Base-by-base conservation (phyloP, 53 echinoderm and acorn worm species). In the Patiria pectinifera region DNA sequence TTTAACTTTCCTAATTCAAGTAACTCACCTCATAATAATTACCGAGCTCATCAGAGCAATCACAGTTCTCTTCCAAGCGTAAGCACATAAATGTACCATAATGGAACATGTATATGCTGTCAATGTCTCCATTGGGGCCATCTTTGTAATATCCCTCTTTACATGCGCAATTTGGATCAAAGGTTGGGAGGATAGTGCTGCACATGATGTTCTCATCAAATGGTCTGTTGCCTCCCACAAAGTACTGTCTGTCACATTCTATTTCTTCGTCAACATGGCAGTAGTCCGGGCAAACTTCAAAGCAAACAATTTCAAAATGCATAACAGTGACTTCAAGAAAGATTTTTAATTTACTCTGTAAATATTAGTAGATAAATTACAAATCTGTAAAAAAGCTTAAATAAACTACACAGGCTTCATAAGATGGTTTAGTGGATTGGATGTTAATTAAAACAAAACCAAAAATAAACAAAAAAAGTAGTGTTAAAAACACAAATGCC, bases 61-160 rank as follows among this genome's bases (percentile, higher is more conserved):
- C 81, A 48, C 89, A 89, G 81, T 89, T 45, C 4, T 89, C 2
- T 21, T 89, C 22, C 2, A 89, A 47, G 18, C 46, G 48, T 26
- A 89, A 23, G n/a, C 89, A 89, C 89, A 89, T 89, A 0, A 1
- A 6, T 21, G 89, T 62, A 13, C 58, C 69, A 63, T 66, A 81
- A 23, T 89, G 19, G 89, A 89, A 89, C 11, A 16, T 2, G 26
- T 89, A 89, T 21, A 80, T 66, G 15, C 89, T 89, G 45, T 89
- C 63, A n/a, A 89, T 80, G 4, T 89, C 89, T 12, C 48, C 81
- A 4, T 25, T 70, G 18, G 75, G 86, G 18, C 89, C 89, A 46
- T 89, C 89, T 23, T 89, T 89, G 48, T 63, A 89, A 12, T 89
- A 89, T 11, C 89, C 89, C 22, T 89, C 89, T 59, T 66, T 80